Base-by-base conservation (phyloP, 2,888 invertebrate species). In the Thelaira solivaga region DNA sequence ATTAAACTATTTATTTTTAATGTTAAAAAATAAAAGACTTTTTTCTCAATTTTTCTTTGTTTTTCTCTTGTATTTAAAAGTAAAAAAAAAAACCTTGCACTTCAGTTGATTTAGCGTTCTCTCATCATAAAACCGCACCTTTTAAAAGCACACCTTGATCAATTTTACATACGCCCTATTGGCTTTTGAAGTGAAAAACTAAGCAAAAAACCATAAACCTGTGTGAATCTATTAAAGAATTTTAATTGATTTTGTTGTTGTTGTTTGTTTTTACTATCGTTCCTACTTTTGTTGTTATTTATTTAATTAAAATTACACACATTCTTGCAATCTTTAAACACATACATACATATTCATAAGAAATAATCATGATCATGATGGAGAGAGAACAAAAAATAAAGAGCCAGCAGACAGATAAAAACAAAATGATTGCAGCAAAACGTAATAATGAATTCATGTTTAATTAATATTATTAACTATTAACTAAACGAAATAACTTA, bases 381-480 rank as follows among this genome's bases (percentile, higher is more conserved):
- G n/a, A n/a, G 49, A 51, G 13, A 62, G 2, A 16, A 36, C 2
- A 16, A 31, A 41, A 24, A 43, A 22, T 11, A 45, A 45, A 31
- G 4, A 59, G 20, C 18, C 22, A 41, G 47, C 57, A 49, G 0
- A 43, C 26, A 43, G 34, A 6, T 2, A 13, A 68, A 16, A 47
- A 53, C 43, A 34, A 72, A 13, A 55, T 53, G 45, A 62, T 22
- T 36, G 29, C 45, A 53, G 31, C 41, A 36, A 67, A 36, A 6
- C 13, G 24, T 13, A 55, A 31, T 72, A 64, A 72, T 55, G 64
- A 72, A 72, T 72, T 64, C 64, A 72, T 55, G 64, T 64, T 72
- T 72, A 72, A 72, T 72, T 64, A 72, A 55, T 55, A 72, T 72
- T 72, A 72, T 72, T 72, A 64, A 67, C 67, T 39, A 61, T 74